These are phyloP conservation scores for Acanthiza pusilla DNA, from an alignment of 2,797 vertebrate species.

Conservation along the genomic window DNA sequence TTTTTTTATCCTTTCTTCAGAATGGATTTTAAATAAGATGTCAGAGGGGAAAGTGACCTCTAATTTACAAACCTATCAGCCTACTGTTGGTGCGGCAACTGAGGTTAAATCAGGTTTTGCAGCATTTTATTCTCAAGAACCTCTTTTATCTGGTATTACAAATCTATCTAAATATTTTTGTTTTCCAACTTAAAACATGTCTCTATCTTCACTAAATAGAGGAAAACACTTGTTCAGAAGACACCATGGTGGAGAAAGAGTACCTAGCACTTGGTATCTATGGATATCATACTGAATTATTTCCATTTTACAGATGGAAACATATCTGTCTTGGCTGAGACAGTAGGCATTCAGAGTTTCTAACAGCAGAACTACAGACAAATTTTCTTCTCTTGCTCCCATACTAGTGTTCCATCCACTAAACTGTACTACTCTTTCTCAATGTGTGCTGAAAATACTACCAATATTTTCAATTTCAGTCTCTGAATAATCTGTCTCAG, in stretches of 20 bases:
- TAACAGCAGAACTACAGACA: not conserved
- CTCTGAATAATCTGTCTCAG: not conserved
- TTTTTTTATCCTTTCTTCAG: not conserved
- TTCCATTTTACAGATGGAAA: not conserved
- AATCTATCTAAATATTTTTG: not conserved
- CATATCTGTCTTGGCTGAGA: not conserved
- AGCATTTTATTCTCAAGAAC: not conserved
- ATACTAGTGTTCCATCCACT: not conserved
- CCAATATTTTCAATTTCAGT: not conserved
- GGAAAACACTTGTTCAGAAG: not conserved
- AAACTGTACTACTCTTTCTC: not conserved
- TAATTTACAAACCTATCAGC: not conserved
- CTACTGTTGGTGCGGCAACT: not conserved
- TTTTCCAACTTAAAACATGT: not conserved
- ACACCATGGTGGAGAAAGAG: not conserved
- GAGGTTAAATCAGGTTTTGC: not conserved
- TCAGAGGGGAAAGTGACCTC: not conserved
- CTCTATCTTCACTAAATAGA: not conserved
- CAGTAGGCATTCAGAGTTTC: not conserved
- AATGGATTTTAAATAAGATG: not conserved
- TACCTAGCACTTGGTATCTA: not conserved
- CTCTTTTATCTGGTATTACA: not conserved
- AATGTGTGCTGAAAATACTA: not conserved
- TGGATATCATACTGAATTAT: not conserved
- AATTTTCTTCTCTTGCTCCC: not conserved